phyloP scores from a whole-genome alignment of 2,888 invertebrate genomes.

The Aleiodes leptofemur region DNA sequence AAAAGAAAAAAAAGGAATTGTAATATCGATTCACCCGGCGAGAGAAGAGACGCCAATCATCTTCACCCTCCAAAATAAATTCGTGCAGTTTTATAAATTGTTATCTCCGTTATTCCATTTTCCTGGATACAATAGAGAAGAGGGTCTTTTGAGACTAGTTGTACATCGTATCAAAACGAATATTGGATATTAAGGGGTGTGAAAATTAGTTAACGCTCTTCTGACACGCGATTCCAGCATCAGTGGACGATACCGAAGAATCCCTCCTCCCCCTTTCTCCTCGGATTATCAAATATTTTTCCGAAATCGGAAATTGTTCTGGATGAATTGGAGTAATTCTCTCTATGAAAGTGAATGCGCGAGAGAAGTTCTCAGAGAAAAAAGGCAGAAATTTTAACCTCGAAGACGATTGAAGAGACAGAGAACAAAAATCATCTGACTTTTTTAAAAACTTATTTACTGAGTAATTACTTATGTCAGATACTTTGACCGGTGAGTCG shows the following conservation, averaged over 20 bases:
- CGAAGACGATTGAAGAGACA: too few species aligned
- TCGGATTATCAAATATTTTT: neutral
- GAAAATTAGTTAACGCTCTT: constrained; percentile 66
- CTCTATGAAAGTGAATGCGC: neutral
- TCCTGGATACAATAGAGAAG: constrained; percentile 55
- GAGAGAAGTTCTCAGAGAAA: too few species aligned
- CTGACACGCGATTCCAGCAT: constrained; percentile 70
- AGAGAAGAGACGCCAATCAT: too few species aligned
- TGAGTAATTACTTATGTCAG: too few species aligned
- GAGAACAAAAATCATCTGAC: neutral
- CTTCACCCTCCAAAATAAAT: neutral
- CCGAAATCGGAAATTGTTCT: neutral
- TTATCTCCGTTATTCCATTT: constrained; percentile 51
- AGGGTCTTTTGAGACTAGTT: constrained; percentile 49
- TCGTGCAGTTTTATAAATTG: constrained; percentile 22
- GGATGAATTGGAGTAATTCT: neutral
- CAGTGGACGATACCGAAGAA: constrained; percentile 50
- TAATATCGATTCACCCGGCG: neutral
- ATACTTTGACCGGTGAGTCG: too few species aligned
- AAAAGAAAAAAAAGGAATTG: neutral
- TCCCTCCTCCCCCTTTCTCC: constrained; percentile 3
- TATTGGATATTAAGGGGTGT: constrained; percentile 69
- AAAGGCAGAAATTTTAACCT: neutral
- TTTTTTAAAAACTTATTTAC: neutral
- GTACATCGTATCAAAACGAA: constrained; percentile 58